Percentiles rank a stretch among this genome's conserved stretches.
These are phyloP conservation scores for Manis javanica DNA, from an alignment of 2,797 vertebrate genomes.

Conservation along the genomic window DNA sequence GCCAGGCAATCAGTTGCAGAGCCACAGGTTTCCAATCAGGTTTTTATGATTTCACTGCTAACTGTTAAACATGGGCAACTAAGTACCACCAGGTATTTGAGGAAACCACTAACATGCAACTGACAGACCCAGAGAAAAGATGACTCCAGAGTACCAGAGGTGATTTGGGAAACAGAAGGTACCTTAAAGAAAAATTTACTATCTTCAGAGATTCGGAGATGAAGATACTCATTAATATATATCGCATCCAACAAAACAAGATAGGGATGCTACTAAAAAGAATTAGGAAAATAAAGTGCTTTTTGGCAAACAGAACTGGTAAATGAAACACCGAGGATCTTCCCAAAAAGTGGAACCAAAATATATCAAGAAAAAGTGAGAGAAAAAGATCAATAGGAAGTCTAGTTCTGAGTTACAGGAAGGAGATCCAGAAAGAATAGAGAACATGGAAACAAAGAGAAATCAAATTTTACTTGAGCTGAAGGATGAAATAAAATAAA, in stretches of 20 bases:
- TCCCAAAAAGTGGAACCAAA: neutral
- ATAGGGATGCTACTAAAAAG: neutral
- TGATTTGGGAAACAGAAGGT: neutral
- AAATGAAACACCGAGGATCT: neutral
- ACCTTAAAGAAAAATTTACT: neutral
- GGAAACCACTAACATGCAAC: neutral
- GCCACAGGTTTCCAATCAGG: neutral
- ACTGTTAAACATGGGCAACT: neutral
- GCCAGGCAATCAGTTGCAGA: neutral
- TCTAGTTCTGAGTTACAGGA: neutral
- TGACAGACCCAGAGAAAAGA: neutral
- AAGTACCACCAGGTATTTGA: neutral
- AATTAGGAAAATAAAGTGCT: neutral
- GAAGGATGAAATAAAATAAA: neutral
- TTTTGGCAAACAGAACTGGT: conserved; percentile 9
- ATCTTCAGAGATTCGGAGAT: neutral
- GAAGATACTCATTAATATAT: neutral
- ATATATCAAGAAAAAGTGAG: neutral
- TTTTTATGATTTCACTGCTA: neutral
- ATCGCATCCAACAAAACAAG: neutral
- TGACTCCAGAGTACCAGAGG: neutral
- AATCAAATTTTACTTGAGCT: neutral
- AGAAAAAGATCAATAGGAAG: neutral
- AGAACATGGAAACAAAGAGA: neutral
- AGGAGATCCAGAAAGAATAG: conserved; percentile 2